Conservation (phyloP, 1,140 invertebrate species). For the Anastrepha obliqua region DNA sequence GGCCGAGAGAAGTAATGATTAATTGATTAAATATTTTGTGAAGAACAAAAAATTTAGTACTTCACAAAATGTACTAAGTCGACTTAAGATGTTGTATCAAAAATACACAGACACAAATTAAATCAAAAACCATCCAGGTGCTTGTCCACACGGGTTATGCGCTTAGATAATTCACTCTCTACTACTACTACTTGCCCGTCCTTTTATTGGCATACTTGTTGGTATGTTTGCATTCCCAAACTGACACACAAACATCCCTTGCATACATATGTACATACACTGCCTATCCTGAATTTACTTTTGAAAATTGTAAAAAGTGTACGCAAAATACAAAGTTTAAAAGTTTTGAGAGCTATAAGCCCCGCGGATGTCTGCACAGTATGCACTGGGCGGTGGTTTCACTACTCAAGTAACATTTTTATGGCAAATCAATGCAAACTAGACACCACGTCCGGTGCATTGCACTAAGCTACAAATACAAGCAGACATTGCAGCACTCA, state of each 20-base stretch:
- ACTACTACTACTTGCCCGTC: background rate
- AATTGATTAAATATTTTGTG: no score
- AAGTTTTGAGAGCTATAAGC: slow-evolving; percentile 12
- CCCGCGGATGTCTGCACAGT: background rate
- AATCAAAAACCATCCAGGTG: background rate
- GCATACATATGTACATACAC: background rate
- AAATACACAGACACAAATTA: background rate
- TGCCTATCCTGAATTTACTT: background rate
- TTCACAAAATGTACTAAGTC: no score
- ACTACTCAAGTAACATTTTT: slow-evolving; percentile 48
- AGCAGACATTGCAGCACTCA: background rate
- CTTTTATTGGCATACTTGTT: background rate
- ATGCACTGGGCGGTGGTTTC: slow-evolving; percentile 26
- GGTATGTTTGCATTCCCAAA: background rate
- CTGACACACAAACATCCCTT: background rate
- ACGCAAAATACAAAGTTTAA: background rate
- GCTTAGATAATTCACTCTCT: slow-evolving; percentile 34
- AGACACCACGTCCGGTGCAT: background rate
- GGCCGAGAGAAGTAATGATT: no score
- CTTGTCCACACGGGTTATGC: background rate
- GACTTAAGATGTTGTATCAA: no score
- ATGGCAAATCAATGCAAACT: slow-evolving; percentile 51
- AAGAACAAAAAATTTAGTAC: no score
- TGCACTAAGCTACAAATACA: background rate
- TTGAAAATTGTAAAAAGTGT: background rate